These are phyloP conservation scores for Chalcis sispes DNA, from an alignment of 2,888 invertebrate genomes.

Conservation along the genomic window DNA sequence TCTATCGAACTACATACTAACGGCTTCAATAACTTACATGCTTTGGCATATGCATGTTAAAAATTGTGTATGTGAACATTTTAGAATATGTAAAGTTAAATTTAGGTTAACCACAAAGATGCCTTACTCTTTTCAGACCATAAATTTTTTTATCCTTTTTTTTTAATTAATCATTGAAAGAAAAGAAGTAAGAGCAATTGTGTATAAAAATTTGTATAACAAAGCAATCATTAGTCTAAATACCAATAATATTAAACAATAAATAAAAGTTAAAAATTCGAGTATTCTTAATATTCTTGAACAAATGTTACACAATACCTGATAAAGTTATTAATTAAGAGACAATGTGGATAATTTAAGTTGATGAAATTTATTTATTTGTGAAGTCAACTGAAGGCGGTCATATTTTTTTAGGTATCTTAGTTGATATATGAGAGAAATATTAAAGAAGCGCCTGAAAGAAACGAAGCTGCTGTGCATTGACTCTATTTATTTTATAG, in stretches of 20 bases:
- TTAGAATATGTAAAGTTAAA: conserved; percentile 49
- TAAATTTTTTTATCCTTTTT: conserved; percentile 44
- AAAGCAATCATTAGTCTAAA: conserved; percentile 56
- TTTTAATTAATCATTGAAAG: conserved; percentile 45
- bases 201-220: conserved; percentile 52
- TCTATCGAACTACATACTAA: conserved; percentile 48
- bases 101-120: conserved; percentile 50
- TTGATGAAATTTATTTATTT: conserved; percentile 55
- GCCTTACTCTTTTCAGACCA: conserved; percentile 55
- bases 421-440: conserved; percentile 56
- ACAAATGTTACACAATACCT: conserved; percentile 46
- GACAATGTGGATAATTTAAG: conserved; percentile 49
- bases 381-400: conserved; percentile 55
- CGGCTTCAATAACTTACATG: conserved; percentile 56
- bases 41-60: conserved; percentile 54
- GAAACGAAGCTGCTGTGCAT: conserved; percentile 54
- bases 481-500: conserved; percentile 56
- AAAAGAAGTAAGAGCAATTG: conserved; percentile 57
- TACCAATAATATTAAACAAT: conserved; percentile 45
- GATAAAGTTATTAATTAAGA: conserved; percentile 46
- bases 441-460: conserved; percentile 55
- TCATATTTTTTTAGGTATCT: conserved; percentile 57
- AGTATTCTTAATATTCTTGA: conserved; percentile 46
- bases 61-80: conserved; percentile 53
- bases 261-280: conserved; percentile 39